These are phyloP conservation scores for Phylloscopus whistleri DNA, from an alignment of 2,113 vertebrate species.

Conservation along the genomic window DNA sequence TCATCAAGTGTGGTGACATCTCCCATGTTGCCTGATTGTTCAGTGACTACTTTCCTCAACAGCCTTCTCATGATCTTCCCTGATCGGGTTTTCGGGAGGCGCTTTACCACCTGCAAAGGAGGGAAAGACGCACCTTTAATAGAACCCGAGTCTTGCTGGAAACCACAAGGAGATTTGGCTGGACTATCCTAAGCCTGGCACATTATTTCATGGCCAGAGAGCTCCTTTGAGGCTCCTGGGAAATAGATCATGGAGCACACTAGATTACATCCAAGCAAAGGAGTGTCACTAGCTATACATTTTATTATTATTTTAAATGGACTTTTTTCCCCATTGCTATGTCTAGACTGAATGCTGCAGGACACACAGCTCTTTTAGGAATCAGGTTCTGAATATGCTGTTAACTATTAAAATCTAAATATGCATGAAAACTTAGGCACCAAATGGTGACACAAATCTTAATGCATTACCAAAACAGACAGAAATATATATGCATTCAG, in stretches of 20 bases:
- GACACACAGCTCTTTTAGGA: not conserved
- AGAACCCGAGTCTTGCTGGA: not conserved
- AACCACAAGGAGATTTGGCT: not conserved
- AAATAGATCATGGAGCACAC: not conserved
- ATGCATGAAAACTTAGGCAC: not conserved
- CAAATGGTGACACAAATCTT: not conserved
- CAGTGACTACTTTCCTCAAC: conserved; percentile 80
- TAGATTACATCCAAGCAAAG: not conserved
- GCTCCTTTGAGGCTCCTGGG: not conserved
- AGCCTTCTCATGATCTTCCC: conserved; percentile 93
- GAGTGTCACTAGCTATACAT: not conserved
- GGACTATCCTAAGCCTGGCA: not conserved
- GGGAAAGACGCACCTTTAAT: not conserved
- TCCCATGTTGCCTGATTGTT: conserved; percentile 72
- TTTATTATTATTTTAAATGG: not conserved
- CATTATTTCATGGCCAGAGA: not conserved
- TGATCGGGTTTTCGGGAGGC: conserved; percentile 91
- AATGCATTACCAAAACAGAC: not conserved
- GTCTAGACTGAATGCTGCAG: not conserved
- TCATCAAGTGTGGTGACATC: conserved; percentile 90
- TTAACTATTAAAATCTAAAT: not conserved
- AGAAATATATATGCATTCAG: not conserved
- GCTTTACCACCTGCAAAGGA: conserved; percentile 82
- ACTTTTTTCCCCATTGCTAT: not conserved
- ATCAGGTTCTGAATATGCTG: not conserved